A percentile compares a stretch with the other conserved stretches of the same genome.
Conservation (phyloP, 2,797 vertebrate genomes). For the Amniataba percoides region DNA sequence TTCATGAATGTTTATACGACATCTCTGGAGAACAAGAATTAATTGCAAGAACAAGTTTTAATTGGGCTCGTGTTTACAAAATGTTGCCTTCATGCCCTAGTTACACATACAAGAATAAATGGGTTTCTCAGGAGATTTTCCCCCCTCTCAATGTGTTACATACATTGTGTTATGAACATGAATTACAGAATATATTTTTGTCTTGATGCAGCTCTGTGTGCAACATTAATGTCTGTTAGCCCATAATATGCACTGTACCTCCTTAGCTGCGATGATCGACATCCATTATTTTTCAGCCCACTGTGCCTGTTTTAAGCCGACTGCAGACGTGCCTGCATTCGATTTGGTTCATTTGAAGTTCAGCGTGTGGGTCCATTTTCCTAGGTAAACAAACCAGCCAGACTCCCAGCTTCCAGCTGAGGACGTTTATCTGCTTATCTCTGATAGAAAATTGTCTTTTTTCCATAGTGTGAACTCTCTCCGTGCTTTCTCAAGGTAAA, state of each 20-base stretch:
- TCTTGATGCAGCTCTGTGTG: conserved; percentile 6
- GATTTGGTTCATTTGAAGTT: conserved; percentile 76
- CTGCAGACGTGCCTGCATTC: conserved; percentile 55
- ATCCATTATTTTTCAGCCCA: conserved; percentile 50
- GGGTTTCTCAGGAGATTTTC: conserved; percentile 27
- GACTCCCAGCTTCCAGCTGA: conserved; percentile 56
- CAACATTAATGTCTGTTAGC: conserved; percentile 4
- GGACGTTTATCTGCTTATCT: conserved; percentile 69
- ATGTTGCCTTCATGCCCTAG: conserved; percentile 59
- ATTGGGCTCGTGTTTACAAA: conserved; percentile 71
- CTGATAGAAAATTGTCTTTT: conserved; percentile 54
- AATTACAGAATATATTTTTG: conserved; percentile 18
- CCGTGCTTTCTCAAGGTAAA: conserved; percentile 39
- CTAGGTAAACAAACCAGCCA: conserved; percentile 72
- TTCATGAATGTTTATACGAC: conserved; percentile 37
- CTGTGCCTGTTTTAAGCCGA: conserved; percentile 39
- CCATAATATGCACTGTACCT: conserved; percentile 12
- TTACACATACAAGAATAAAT: conserved; percentile 51
- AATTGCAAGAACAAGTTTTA: conserved; percentile 73
- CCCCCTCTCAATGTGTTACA: not conserved
- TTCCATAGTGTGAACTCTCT: conserved; percentile 42
- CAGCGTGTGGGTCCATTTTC: conserved; percentile 62
- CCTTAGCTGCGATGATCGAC: conserved; percentile 59
- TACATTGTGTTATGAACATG: conserved; percentile 13
- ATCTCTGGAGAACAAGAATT: conserved; percentile 50